Conservation (phyloP, 2,113 vertebrate genomes). For the Jacana jacana region DNA sequence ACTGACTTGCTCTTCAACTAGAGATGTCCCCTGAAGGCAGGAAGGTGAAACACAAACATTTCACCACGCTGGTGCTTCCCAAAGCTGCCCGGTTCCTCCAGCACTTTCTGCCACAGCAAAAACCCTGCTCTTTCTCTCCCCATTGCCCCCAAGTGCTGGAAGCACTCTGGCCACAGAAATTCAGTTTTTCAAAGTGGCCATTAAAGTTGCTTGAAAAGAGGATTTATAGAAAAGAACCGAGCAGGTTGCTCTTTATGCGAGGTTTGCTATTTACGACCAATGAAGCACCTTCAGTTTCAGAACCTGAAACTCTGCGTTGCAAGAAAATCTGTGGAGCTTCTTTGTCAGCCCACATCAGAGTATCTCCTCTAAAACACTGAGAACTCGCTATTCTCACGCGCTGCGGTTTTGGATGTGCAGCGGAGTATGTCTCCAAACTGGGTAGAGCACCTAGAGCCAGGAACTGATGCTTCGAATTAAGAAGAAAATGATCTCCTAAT, state of each 20-base stretch:
- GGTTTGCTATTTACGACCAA: neutral
- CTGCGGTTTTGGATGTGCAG: neutral
- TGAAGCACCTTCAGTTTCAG: neutral
- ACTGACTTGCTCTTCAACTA: neutral
- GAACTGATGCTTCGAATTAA: conserved; percentile 8
- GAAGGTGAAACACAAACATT: neutral
- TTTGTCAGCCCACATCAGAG: neutral
- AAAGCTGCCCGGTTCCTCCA: neutral
- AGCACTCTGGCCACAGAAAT: neutral
- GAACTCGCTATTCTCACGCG: neutral
- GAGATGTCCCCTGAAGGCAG: neutral
- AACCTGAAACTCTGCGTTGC: neutral
- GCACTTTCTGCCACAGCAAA: neutral
- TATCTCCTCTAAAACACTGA: neutral
- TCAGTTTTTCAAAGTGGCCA: neutral
- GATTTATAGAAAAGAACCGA: neutral
- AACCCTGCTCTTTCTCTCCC: neutral
- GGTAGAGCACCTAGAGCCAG: neutral
- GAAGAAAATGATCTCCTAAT: conserved; percentile 39
- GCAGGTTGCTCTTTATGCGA: neutral
- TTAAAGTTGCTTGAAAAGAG: neutral
- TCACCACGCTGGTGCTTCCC: neutral
- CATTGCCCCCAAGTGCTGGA: neutral
- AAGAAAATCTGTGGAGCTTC: neutral
- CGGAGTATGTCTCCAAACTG: neutral